Base-by-base conservation (phyloP, 2,113 vertebrate species). In the Corapipo altera region DNA sequence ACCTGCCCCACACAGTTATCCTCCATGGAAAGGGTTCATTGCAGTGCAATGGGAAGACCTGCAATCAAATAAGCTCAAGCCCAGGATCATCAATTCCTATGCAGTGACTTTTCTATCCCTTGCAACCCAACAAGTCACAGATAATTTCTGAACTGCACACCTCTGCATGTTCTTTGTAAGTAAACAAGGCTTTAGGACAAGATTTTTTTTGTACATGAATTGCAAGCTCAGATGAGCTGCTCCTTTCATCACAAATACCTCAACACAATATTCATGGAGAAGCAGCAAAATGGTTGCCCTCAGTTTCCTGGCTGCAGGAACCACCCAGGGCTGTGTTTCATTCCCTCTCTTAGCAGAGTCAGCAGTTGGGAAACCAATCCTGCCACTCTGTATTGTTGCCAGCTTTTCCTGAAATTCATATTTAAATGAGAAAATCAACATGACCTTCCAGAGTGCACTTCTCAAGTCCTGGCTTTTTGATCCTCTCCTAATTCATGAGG, bases 261-360 rank as follows among this genome's bases (percentile, higher is more conserved):
- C 1, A 0, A 52, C 12, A 7, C 39, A 7, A 3, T 0, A 4
- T 11, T 13, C 16, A 21, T 32, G 18, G 7, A 15, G 19, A 51
- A 89, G 27, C 39, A 82, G 33, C 10, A 78, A 61, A 79, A 91
- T 1, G 10, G 22, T 48, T 52, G 35, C 35, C 39, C 30, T 0
- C 2, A 61, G 22, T 39, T 88, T 15, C 44, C 3, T 2, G 21
- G 28, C 4, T 52, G 20, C 61, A 64, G 78, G 26, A 90, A 12
- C 32, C 59, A 20, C 2, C 0, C 20, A 37, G 11, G 30, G 26
- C 26, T 57, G 23, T 7, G 6, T 41, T 74, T 37, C 2, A 0
- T 9, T 83, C 66, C 35, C 20, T 46, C 28, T 51, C 39, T 33
- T 33, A 21, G 5, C 2, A 55, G 30, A 12, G 32, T 9, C 70